phyloP scores from a whole-genome alignment of 2,797 vertebrate species.

The Cynopterus sphinx region DNA sequence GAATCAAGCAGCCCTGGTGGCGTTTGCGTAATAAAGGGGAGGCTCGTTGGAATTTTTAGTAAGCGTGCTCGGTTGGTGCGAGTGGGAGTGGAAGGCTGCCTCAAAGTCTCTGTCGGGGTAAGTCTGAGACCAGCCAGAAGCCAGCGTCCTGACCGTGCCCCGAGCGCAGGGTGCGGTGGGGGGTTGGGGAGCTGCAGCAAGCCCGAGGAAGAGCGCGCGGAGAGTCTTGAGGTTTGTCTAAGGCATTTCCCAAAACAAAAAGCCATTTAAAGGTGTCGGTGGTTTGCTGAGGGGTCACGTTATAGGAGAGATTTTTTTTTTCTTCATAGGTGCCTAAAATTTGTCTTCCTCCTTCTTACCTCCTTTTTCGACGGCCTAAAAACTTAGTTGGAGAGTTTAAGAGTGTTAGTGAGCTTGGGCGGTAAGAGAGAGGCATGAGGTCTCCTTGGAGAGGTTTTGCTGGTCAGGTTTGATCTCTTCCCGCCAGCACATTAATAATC shows the following conservation, averaged over 20 bases:
- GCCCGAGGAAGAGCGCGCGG: neutral
- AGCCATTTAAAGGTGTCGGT: constrained; percentile 39
- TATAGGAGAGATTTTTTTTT: neutral
- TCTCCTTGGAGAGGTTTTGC: constrained; percentile 39
- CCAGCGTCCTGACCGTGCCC: neutral
- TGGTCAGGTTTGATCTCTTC: constrained; percentile 54
- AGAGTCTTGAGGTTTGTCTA: constrained; percentile 27
- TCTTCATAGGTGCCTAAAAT: neutral
- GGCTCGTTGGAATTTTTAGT: neutral
- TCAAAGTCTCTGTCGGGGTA: neutral
- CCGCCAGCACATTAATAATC: constrained; percentile 50
- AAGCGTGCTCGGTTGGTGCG: neutral
- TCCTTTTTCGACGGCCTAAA: neutral
- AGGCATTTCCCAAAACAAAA: constrained; percentile 63
- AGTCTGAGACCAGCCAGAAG: neutral
- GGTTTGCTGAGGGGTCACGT: constrained; percentile 44
- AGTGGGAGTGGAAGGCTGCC: neutral
- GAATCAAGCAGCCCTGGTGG: neutral
- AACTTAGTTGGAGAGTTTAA: constrained; percentile 56
- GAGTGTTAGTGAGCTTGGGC: constrained; percentile 32
- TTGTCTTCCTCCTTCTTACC: neutral
- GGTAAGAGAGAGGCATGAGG: neutral
- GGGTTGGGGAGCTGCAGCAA: neutral
- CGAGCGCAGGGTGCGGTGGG: neutral
- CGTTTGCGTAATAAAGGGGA: constrained; percentile 63